Base-by-base conservation (phyloP, 2,113 vertebrate species). In the Heloderma charlesbogerti region DNA sequence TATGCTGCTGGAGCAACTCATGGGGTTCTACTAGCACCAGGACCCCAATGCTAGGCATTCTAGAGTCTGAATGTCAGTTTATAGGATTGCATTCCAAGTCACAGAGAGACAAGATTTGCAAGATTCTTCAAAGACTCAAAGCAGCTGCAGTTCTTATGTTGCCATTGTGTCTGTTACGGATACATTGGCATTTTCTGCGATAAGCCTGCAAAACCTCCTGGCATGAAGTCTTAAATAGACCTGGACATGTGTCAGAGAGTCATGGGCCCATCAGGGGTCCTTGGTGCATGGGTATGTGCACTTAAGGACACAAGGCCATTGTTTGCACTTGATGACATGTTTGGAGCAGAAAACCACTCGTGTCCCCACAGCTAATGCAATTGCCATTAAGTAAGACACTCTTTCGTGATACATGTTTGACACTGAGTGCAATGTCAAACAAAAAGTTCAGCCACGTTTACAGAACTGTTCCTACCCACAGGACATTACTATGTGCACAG, bases 401-500 rank as follows among this genome's bases (percentile, higher is more conserved):
- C 5, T 54, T 45, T 69, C 13, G 9, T 34, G 45, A 29, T 31
- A 40, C 40, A 8, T 43, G n/a, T 69, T 25, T 67, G 31, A 54
- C 43, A n/a, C 67, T 66, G 75, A 75, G 51, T 60, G 37, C 27
- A 43, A 87, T 60, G 37, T 5, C 60, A 67, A 69, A 6, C 69
- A 40, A 13, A 66, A 78, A 86, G 15, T 79, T 86, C 74, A 85
- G 83, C n/a, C 37, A 57, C 16, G 8, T 79, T 79, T 40, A 54
- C 34, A 86, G n/a, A 86, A 67, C 27, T 69, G n/a, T 12, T 67
- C 29, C 45, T 16, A 67, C 27, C 60, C 43, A 54, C 13, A 66
- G 10, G 54, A 1, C 27, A 12, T 13, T 0, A 0, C 4, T 0
- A 0, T 86, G 45, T 37, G 0, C 20, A 2, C 22, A 54, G 63